Percentiles rank a stretch among this genome's conserved stretches.
These are phyloP conservation scores for Todiramphus saurophagus DNA, from an alignment of 2,113 vertebrate species.

Conservation along the genomic window DNA sequence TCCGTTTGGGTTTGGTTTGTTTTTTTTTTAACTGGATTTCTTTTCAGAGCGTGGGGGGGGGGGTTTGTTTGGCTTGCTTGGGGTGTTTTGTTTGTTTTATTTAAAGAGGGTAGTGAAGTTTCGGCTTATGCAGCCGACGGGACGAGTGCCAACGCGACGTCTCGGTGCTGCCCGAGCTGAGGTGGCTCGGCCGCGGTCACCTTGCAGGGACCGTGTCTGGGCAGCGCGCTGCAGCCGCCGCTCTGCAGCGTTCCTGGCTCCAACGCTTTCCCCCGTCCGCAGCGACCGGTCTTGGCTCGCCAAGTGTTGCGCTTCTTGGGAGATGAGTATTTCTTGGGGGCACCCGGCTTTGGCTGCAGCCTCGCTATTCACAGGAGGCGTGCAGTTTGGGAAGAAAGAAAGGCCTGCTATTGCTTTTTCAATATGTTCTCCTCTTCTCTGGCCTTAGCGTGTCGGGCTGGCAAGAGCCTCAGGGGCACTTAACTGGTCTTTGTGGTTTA, in stretches of 20 bases:
- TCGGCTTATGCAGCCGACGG: background rate
- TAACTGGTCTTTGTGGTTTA: slow-evolving; percentile 24
- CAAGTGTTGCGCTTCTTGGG: slow-evolving; percentile 41
- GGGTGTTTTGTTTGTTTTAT: background rate
- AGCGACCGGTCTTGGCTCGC: slow-evolving; percentile 3
- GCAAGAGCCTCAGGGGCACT: slow-evolving; percentile 22
- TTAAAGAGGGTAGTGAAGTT: background rate
- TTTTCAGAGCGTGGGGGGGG: background rate
- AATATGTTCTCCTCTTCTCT: slow-evolving; percentile 12
- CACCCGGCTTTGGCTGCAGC: slow-evolving; percentile 10
- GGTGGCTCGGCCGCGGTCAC: background rate
- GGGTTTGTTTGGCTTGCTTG: background rate
- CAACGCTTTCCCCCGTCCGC: background rate
- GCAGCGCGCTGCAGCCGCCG: background rate
- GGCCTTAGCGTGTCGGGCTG: background rate
- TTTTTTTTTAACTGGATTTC: background rate
- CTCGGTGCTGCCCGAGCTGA: background rate
- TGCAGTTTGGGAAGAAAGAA: background rate
- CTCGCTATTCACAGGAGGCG: slow-evolving; percentile 52
- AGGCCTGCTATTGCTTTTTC: slow-evolving; percentile 8
- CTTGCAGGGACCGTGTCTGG: background rate
- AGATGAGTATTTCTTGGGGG: slow-evolving; percentile 33
- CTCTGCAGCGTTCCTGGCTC: background rate
- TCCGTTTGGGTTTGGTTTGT: too few relatives aligned
- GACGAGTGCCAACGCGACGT: rapidly evolving